Evolutionary conservation across 2,888 invertebrate genomes (phyloP), one percentile per base, ranked within the genome.

Genomic region (Trichacis sp.): DNA sequence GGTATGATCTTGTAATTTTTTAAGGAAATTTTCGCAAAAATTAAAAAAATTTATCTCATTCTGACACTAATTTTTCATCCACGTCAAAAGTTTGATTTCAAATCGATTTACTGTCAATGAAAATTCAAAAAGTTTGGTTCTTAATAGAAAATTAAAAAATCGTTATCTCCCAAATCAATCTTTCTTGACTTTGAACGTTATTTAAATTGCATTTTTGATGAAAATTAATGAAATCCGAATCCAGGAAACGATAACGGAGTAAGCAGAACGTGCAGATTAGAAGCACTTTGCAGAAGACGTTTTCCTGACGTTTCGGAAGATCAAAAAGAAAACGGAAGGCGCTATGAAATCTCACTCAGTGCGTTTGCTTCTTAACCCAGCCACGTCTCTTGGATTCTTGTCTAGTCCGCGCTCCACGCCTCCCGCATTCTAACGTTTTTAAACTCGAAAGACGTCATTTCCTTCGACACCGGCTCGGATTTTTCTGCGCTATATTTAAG

Each of bases 391-490:
- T 12, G 17, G 42, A 42, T 42, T 42, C 17, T 42, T 43, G 43
- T 19, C 43, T 19, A 43, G 43, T 18, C 43, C 17, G 43, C 43
- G 4, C 11, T 18, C 18, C n/a, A 9, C 24, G 43, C 9, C 5
- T 43, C 43, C 17, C 43, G 19, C 17, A 43, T 43, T 15, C 18
- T 19, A 19, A 17, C 43, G 18, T 43, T 19, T 43, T 43, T 43
- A n/a, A n/a, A n/a, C 20, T 11, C 19, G 17, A n/a, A n/a, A 14
- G 42, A n/a, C 11, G 19, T 19, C 14, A 43, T 43, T 43, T 11
- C n/a, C 43, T 19, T 19, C 20, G 17, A 42, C 36, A 11, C 36
- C 12, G 11, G 12, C 2, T n/a, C 2, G 5, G 40, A 40, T 15
- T 40, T 40, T 40, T 40, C n/a, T n/a, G n/a, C n/a, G n/a, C n/a